A percentile compares a stretch with the other conserved stretches of the same genome.
phyloP scores from a whole-genome alignment of 2,113 vertebrate genomes.

The Upupa epops region DNA sequence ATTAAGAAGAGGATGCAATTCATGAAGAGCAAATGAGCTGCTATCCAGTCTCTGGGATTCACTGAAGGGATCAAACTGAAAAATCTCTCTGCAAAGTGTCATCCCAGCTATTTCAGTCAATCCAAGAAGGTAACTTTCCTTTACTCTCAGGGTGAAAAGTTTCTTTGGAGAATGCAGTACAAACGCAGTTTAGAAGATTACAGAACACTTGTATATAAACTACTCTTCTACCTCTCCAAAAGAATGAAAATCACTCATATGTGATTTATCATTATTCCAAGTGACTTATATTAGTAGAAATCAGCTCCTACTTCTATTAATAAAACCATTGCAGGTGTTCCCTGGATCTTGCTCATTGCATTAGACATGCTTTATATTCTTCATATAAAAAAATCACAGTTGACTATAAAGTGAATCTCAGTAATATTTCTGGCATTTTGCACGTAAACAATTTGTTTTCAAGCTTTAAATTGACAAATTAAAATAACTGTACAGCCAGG shows the following conservation, averaged over 20 bases:
- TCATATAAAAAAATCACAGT: neutral
- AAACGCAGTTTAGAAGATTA: neutral
- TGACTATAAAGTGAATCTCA: neutral
- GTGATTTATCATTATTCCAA: neutral
- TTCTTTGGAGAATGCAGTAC: conserved; percentile 14
- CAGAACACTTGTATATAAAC: conserved; percentile 6
- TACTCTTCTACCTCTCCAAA: neutral
- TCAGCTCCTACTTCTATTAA: conserved; percentile 1
- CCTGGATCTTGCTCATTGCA: conserved; percentile 2
- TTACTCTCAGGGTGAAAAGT: conserved; percentile 1
- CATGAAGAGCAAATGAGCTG: neutral
- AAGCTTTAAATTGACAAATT: conserved; percentile 2
- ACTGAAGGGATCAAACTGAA: neutral
- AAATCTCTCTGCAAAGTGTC: neutral
- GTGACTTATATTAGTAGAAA: neutral
- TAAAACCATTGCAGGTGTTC: neutral
- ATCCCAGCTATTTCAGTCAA: conserved; percentile 5
- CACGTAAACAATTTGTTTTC: conserved; percentile 47
- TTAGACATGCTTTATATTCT: neutral
- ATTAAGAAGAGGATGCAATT: neutral
- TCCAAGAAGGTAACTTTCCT: neutral
- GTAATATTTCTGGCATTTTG: conserved; percentile 2
- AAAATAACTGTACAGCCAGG: conserved; percentile 18
- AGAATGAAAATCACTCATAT: neutral
- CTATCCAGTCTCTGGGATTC: neutral